Evolutionary conservation across 2,797 vertebrate species (phyloP).

Genomic region (Acanthiza pusilla): DNA sequence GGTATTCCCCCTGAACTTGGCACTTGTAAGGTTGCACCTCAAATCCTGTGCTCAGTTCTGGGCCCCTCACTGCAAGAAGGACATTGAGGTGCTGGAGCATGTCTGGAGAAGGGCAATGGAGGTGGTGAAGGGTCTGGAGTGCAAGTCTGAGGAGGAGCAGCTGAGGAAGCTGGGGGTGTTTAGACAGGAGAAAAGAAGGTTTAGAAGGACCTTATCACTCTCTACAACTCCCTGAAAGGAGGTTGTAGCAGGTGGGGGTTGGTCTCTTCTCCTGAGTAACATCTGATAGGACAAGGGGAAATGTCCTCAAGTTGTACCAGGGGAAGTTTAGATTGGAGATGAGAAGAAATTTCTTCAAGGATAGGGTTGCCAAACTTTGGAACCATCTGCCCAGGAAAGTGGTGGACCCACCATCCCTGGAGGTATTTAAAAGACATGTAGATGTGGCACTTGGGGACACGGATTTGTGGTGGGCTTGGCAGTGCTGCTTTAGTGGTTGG

Average conservation of each 20-base stretch:
- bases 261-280: not conserved
- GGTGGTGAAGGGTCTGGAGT: not conserved
- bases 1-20: not conserved
- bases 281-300: not conserved
- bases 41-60: not conserved
- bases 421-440: not conserved
- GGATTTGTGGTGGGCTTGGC: not conserved
- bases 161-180: not conserved
- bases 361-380: not conserved
- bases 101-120: not conserved
- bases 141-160: not conserved
- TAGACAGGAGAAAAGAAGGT: not conserved
- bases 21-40: not conserved
- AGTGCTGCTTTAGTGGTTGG: rapidly evolving
- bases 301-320: not conserved
- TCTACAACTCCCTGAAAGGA: not conserved
- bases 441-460: not conserved
- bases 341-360: not conserved
- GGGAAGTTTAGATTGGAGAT: not conserved
- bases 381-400: not conserved
- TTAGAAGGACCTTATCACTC: not conserved
- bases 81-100: not conserved
- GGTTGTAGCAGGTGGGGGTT: rapidly evolving
- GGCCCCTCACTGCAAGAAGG: not conserved
- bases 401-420: not conserved